Evolutionary conservation across 2,113 vertebrate species (phyloP), one percentile per base, ranked within the genome.

Genomic region (Brevimyrus niger): DNA sequence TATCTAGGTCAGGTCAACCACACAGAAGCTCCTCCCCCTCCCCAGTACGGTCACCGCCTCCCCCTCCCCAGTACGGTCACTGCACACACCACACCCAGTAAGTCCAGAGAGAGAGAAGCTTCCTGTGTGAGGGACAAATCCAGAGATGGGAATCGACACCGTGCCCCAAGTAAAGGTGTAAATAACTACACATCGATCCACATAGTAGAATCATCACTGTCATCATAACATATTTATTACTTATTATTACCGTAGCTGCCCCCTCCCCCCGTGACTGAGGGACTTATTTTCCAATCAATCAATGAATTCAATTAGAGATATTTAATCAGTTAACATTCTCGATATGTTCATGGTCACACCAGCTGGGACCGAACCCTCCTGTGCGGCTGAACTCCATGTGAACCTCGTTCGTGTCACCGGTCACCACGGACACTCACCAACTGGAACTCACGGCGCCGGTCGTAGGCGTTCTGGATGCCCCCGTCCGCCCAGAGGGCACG

Each of bases 401-500:
- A 69, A 4, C 82, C 17, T 15, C 21, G 1, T 46, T 3, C 42
- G 21, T 9, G 6, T 8, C 35, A 21, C 80, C 3, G 21, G 42
- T 46, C 19, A 23, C 13, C 5, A 8, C 10, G 23, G 10, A 38
- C 23, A 93, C 98, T 98, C 95, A 99, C 98, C 97, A 99, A 94
- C 88, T 99, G 98, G 93, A 99, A 99, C 90, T 99, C 98, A 53
- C 98, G 93, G 88, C 98, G 98, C 31, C 98, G 94, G 94, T 99
- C 98, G 0, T 99, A 99, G 0, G 98, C 98, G 0, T 97, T 94
- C 96, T 98, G 98, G 92, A 99, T 97, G 15, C 97, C 97, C 0
- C 94, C 96, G 89, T 99, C 98, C 0, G 95, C 96, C 98, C 98
- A 99, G 0, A 99, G 94, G 0, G 97, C 94, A 15, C 93, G 92